phyloP scores from a whole-genome alignment of 2,888 invertebrate genomes.

The Hydropsyche betteni region DNA sequence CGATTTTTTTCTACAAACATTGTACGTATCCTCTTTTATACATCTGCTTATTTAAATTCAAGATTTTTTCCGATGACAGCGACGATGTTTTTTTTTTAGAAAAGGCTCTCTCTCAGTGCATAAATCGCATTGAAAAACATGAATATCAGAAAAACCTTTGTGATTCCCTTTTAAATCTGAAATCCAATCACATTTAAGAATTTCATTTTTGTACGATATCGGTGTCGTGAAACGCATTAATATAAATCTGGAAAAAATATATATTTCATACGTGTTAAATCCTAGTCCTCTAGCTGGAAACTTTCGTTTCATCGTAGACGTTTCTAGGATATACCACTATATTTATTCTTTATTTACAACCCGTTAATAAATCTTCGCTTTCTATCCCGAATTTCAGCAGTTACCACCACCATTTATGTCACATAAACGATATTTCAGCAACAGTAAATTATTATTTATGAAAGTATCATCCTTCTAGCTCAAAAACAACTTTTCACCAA shows the following conservation, averaged over 20 bases:
- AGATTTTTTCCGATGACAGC: too few relatives aligned
- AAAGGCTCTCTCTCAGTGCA: too few relatives aligned
- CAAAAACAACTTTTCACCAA: slow-evolving; percentile 30
- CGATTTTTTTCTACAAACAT: too few relatives aligned
- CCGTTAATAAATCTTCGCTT: slow-evolving; percentile 29
- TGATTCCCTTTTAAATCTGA: too few relatives aligned
- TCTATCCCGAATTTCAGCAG: slow-evolving; percentile 31
- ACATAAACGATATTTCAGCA: slow-evolving; percentile 32
- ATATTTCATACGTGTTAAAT: not conserved
- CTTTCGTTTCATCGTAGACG: slow-evolving; percentile 7
- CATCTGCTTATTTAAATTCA: too few relatives aligned
- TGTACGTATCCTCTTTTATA: too few relatives aligned
- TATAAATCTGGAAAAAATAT: slow-evolving; percentile 12
- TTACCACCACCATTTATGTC: slow-evolving; percentile 28
- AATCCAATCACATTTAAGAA: too few relatives aligned
- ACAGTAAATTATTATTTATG: slow-evolving; percentile 33
- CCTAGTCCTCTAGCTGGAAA: too few relatives aligned
- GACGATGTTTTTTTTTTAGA: too few relatives aligned
- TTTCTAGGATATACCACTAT: slow-evolving; percentile 21
- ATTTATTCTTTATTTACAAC: slow-evolving; percentile 26
- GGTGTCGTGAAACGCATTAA: not conserved
- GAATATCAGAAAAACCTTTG: too few relatives aligned
- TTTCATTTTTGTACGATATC: not conserved
- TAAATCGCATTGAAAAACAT: too few relatives aligned
- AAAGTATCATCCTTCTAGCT: slow-evolving; percentile 23